Evolutionary conservation across 2,797 vertebrate species (phyloP), one percentile per base, ranked within the genome.

Genomic region (Mus spretus): DNA sequence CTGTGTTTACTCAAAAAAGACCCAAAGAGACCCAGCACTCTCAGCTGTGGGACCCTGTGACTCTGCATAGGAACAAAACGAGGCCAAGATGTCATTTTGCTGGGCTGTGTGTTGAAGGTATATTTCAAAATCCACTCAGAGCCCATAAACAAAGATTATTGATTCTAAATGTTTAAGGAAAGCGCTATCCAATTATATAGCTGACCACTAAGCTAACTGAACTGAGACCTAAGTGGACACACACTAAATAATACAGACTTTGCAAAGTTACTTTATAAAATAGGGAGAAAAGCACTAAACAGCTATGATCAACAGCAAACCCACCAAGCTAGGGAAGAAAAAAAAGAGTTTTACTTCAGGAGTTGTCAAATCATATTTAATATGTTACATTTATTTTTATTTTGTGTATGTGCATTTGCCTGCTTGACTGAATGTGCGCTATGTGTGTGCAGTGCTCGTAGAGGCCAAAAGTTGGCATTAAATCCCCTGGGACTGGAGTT

Each of bases 241-340:
- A 34, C 40, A 89, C 78, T 89, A 89, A 77, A 89, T 74, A 44
- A 34, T 44, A 55, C 17, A 2, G 55, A 34, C 55, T 77, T 89
- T 77, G 77, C 70, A 95, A 67, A 70, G n/a, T 28, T 90, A 70
- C n/a, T 81, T 67, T 90, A 31, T 31, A 65, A 61, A 72, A 65
- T 0, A 55, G 10, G 37, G n/a, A 70, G 88, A 78, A 57, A 47
- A 19, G 44, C 40, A 63, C 44, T 53, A 17, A 79, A 53, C 17
- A 72, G 26, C 8, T 79, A 14, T 15, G 24, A 37, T 4, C 34
- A 63, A 1, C 13, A 63, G 4, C 8, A 31, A 65, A 55, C 17
- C 19, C 55, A 53, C 0, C 89, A 78, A 57, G 40, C 31, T 7
- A 53, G 63, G 9, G 14, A 40, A 59, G 50, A 82, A 10, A 13